Conservation (phyloP, 2,113 vertebrate species). For the Petrocephalus microphthalmus region DNA sequence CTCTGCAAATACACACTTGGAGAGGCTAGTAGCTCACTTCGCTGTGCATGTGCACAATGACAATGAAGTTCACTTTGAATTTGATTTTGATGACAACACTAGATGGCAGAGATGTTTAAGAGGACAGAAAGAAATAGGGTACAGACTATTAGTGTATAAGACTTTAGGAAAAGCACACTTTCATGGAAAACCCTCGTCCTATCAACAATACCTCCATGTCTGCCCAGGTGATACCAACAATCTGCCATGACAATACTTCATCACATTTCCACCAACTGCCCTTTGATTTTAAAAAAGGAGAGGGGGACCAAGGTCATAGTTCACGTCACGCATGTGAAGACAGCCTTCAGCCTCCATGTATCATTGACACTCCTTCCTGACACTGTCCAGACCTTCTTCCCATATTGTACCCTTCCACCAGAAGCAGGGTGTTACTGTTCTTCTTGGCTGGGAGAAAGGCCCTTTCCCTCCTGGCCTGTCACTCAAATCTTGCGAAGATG, state of each 20-base stretch:
- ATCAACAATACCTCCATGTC: conserved; percentile 18
- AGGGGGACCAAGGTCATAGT: conserved; percentile 93
- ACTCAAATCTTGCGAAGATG: neutral
- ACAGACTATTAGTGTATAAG: neutral
- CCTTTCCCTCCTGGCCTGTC: conserved; percentile 7
- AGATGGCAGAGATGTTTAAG: neutral
- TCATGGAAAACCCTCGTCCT: neutral
- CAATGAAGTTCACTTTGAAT: neutral
- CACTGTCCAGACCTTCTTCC: conserved; percentile 63
- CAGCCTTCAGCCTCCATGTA: conserved; percentile 72
- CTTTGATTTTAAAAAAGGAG: conserved; percentile 76
- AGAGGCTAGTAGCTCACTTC: neutral
- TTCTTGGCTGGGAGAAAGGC: conserved; percentile 62
- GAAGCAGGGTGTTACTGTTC: conserved; percentile 70
- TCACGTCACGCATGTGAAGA: conserved; percentile 76
- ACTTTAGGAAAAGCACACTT: conserved; percentile 60
- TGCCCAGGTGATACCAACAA: neutral
- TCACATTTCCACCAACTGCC: conserved; percentile 43
- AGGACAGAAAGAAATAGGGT: neutral
- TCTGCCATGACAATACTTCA: neutral
- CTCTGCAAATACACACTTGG: neutral
- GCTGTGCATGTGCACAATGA: neutral
- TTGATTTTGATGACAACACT: neutral
- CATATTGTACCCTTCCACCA: conserved; percentile 60
- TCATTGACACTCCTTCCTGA: conserved; percentile 69